phyloP scores from a whole-genome alignment of 2,888 invertebrate genomes.

The Hedya salicella region DNA sequence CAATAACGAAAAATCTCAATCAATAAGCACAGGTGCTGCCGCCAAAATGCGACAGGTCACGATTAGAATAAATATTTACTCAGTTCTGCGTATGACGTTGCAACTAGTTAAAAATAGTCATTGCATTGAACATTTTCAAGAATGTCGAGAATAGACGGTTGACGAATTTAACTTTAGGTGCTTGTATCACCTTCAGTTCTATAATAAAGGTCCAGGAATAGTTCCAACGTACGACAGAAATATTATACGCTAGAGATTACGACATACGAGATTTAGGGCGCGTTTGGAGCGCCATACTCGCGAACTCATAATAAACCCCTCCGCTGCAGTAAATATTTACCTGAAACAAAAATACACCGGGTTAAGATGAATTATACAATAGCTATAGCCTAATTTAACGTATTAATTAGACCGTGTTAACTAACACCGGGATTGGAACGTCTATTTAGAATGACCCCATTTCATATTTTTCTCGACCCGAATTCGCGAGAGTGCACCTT shows the following conservation, averaged over 20 bases:
- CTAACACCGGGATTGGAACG: slow-evolving; percentile 67
- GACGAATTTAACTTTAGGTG: slow-evolving; percentile 75
- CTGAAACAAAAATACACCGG: slow-evolving; percentile 66
- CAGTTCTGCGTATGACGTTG: slow-evolving; percentile 35
- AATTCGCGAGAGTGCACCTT: slow-evolving; percentile 75
- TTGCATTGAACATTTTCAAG: slow-evolving; percentile 73
- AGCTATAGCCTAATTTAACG: slow-evolving; percentile 38
- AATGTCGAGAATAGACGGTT: slow-evolving; percentile 71
- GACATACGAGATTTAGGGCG: slow-evolving; percentile 43
- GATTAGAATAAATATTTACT: slow-evolving; percentile 34
- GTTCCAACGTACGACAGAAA: slow-evolving; percentile 66
- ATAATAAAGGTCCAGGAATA: slow-evolving; percentile 76
- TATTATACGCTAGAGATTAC: slow-evolving; percentile 60
- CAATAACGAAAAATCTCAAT: slow-evolving; percentile 18
- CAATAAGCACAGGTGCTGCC: slow-evolving; percentile 36
- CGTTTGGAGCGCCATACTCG: slow-evolving; percentile 26
- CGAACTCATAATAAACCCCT: background rate
- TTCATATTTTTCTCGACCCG: slow-evolving; percentile 77
- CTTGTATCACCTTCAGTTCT: slow-evolving; percentile 78
- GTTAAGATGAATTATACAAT: slow-evolving; percentile 38
- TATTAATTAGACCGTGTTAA: slow-evolving; percentile 80
- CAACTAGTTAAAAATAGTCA: slow-evolving; percentile 52
- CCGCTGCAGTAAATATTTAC: slow-evolving; percentile 56
- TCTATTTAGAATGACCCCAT: slow-evolving; percentile 80
- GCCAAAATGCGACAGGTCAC: slow-evolving; percentile 28